These are phyloP conservation scores for Hanleya hanleyi DNA, from an alignment of 2,888 invertebrate genomes.

Conservation along the genomic window DNA sequence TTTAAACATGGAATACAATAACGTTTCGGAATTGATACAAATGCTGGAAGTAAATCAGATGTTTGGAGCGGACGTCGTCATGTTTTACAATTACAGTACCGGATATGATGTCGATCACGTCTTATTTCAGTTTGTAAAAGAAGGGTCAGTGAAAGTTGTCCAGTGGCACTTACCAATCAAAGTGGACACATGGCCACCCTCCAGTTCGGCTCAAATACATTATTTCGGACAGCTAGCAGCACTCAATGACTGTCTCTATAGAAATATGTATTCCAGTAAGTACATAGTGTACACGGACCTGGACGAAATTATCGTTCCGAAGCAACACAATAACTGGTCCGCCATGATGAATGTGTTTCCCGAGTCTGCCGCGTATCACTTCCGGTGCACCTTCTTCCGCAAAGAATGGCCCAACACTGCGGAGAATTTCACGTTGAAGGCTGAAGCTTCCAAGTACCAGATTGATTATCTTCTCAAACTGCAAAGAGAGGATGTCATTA, in stretches of 20 bases:
- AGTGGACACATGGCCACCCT: conserved; percentile 42
- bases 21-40: conserved; percentile 63
- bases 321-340: conserved; percentile 43
- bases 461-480: conserved; percentile 50
- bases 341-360: conserved; percentile 37
- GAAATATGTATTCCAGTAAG: conserved; percentile 48
- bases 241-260: conserved; percentile 69
- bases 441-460: conserved; percentile 39
- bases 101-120: conserved; percentile 52
- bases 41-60: conserved; percentile 67
- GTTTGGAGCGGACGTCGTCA: conserved; percentile 64
- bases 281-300: conserved; percentile 67
- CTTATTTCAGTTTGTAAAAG: conserved; percentile 48
- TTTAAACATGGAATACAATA: conserved; percentile 49
- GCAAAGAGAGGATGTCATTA: conserved; percentile 41
- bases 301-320: conserved; percentile 70
- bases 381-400: conserved; percentile 53
- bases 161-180: conserved; percentile 63
- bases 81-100: conserved; percentile 64
- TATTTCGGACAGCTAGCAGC: conserved; percentile 69
- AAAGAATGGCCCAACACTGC: conserved; percentile 50
- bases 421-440: conserved; percentile 30
- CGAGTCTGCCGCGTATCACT: conserved; percentile 31
- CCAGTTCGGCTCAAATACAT: conserved; percentile 53
- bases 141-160: conserved; percentile 53